Evolutionary conservation across 1,140 invertebrate genomes (phyloP), one percentile per base, ranked within the genome.

Genomic region (Aporrectodea caliginosa): DNA sequence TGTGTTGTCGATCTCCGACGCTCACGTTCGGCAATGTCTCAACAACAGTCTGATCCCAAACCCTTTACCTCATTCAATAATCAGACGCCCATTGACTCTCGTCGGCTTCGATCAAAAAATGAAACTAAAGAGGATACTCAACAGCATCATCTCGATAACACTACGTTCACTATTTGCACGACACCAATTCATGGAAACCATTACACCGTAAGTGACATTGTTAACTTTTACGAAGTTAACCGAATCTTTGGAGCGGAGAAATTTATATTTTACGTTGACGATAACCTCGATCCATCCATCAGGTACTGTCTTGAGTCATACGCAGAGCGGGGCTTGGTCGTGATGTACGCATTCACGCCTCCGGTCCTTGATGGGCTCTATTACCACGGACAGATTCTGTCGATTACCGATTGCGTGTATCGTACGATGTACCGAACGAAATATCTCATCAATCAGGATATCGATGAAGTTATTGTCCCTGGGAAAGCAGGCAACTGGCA

Each of bases 381-480:
- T 58, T 58, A 58, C 43, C 43, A 58, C 43, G 94, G 94, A 1
- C 90, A 95, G 69, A 96, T 97, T 85, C 94, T 94, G 0, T 94
- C 95, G 0, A 91, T 96, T 68, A 96, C 97, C 87, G 95, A 97
- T 88, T 97, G 95, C 86, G 90, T 96, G 58, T 96, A 97, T 88
- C 90, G 95, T 81, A 93, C 93, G 27, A 95, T 96, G 93, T 93
- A 93, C 80, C 89, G 87, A 29, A 94, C 92, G 81, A 92, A 92
- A 68, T 94, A 94, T 87, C 89, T 95, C 22, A 90, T 94, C 0
- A 90, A 96, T 33, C 92, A 96, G 27, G 95, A 97, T 88, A 90
- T 96, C 75, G 95, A 97, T 84, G 95, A 97, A 87, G 94, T 93
- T 83, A 93, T 97, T 80, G 90, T 96, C 81, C 95, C 95, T 0